Percentiles rank a stretch among this genome's conserved stretches.
Evolutionary conservation across 2,113 vertebrate genomes (phyloP).

Genomic region (Donacobius atricapilla): DNA sequence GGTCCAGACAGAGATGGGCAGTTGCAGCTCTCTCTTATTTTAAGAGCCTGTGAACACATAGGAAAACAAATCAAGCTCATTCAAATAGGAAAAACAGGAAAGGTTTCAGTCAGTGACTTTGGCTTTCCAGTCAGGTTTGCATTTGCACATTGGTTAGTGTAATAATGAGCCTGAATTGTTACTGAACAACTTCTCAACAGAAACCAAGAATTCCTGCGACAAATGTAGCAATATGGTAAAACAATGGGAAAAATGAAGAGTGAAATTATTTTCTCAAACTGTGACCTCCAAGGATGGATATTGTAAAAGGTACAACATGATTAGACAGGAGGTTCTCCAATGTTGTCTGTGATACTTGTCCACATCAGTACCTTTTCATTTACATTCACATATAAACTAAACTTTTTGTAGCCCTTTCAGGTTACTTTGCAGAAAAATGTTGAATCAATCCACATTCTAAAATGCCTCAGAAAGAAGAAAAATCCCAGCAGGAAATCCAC

Average conservation of each 20-base stretch:
- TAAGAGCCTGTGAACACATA: slow-evolving; percentile 83
- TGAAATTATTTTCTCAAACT: background rate
- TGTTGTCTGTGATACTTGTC: background rate
- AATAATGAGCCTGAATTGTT: background rate
- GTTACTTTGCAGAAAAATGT: slow-evolving; percentile 25
- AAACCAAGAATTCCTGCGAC: background rate
- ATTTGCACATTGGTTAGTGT: background rate
- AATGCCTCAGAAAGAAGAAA: slow-evolving; percentile 23
- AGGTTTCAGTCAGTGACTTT: background rate
- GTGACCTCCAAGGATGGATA: background rate
- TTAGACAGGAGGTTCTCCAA: background rate
- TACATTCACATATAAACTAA: background rate
- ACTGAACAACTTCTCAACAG: background rate
- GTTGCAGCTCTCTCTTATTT: slow-evolving; percentile 84
- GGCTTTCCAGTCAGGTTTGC: background rate
- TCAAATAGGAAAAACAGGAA: background rate
- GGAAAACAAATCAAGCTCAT: slow-evolving; percentile 37
- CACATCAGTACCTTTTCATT: background rate
- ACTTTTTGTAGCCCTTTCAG: background rate
- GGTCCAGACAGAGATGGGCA: slow-evolving; percentile 84
- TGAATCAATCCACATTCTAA: slow-evolving; percentile 12
- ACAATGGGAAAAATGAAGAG: background rate
- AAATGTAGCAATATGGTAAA: background rate
- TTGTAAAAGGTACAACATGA: background rate
- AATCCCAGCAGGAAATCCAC: slow-evolving; percentile 59